These are phyloP conservation scores for Hypsopygia costalis DNA, from an alignment of 2,888 invertebrate species.

Conservation along the genomic window DNA sequence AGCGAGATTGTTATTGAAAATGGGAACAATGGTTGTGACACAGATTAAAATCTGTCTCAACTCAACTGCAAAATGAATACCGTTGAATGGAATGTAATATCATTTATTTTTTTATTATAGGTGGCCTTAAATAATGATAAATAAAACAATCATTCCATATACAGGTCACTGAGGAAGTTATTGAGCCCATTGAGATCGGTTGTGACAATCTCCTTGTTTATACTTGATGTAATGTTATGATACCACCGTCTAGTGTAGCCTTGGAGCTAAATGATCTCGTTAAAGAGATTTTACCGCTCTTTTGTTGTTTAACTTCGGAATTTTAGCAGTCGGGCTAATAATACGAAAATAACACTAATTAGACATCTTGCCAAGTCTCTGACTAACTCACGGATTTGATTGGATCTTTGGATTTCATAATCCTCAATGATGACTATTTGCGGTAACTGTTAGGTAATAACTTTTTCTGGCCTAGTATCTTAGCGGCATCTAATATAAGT, in stretches of 20 bases:
- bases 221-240: slow-evolving; percentile 21
- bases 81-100: background rate
- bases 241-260: background rate
- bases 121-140: slow-evolving; percentile 27
- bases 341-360: slow-evolving; percentile 9
- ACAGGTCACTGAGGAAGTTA: slow-evolving; percentile 28
- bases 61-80: too few relatives aligned
- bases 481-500: slow-evolving; percentile 6
- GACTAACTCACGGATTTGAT: slow-evolving; percentile 1
- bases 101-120: slow-evolving; percentile 14
- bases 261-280: slow-evolving; percentile 1
- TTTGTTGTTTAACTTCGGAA: background rate
- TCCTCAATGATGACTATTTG: slow-evolving; percentile 15
- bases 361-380: slow-evolving; percentile 10
- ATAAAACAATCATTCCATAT: slow-evolving; percentile 22
- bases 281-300: background rate
- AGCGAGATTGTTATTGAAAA: too few relatives aligned
- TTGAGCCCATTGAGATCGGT: slow-evolving; percentile 40
- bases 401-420: slow-evolving; percentile 1
- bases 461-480: slow-evolving; percentile 29
- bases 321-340: slow-evolving; percentile 2
- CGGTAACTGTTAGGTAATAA: slow-evolving; percentile 34
- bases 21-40: too few relatives aligned
- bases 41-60: too few relatives aligned
- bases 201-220: slow-evolving; percentile 32